Base-by-base conservation (phyloP, 53 echinoderm and acorn worm genomes). In the Holothuria scabra region DNA sequence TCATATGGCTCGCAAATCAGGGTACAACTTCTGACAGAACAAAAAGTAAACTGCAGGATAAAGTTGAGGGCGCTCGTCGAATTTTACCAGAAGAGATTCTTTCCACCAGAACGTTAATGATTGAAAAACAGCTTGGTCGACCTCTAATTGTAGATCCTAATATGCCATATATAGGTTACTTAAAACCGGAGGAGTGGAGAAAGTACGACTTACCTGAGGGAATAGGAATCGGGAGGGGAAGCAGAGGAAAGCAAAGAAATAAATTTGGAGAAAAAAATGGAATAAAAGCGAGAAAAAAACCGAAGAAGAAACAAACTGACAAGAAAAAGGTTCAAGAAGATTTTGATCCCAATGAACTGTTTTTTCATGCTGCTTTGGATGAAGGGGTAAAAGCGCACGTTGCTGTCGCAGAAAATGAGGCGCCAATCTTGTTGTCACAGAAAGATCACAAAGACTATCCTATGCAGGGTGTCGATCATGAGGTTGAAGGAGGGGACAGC, bases 121-220 rank as follows among this genome's bases (percentile, higher is more conserved):
- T 78, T 57, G 82, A 81, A 20, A 33, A 34, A 61, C 82, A 81
- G 13, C 13, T 81, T 12, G 82, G 82, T 3, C 38, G 63, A 64
- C 62, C 62, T 38, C 14, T 81, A 35, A 19, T 41, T 13, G 46
- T 81, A 38, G 82, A 81, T 63, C 82, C 82, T 81, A 63, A 81
- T 81, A 81, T 81, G 82, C 82, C 82, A 61, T 81, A 81, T 25
- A 81, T 81, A 23, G 82, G 82, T 23, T 81, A 81, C n/a, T 16
- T 81, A 28, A 81, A 81, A 28, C 82, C 82, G 38, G 63, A 34
- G 5, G 82, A 81, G 34, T 41, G 65, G 65, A 37, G 82, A 33
- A 34, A 63, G 9, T 81, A 81, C 24, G 34, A 34, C 13, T 44
- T 81, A 7, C 82, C 82, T 16, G 82, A 81, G 41, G 82, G 82